Percentiles rank a stretch among this genome's conserved stretches.
phyloP scores from a whole-genome alignment of 2,888 invertebrate species.

The Lepidocyrtinus sp. region DNA sequence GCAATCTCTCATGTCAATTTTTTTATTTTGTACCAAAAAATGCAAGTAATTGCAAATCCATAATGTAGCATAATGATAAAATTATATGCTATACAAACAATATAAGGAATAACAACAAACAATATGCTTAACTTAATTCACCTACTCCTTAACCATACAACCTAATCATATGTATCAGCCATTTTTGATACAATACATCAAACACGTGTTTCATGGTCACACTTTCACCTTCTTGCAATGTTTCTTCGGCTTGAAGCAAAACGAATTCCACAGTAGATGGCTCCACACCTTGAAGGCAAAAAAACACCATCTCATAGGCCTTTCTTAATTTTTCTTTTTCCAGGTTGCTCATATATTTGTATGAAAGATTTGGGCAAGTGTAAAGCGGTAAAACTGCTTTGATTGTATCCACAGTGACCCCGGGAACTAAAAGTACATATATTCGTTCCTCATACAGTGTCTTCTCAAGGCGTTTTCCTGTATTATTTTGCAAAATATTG shows the following conservation, averaged over 20 bases:
- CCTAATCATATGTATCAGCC: too few relatives aligned
- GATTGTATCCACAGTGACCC: not conserved
- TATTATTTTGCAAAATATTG: not conserved
- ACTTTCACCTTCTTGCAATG: not conserved
- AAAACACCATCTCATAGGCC: not conserved
- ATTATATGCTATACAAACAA: too few relatives aligned
- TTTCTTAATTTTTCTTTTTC: not conserved
- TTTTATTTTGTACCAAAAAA: too few relatives aligned
- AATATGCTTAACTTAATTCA: too few relatives aligned
- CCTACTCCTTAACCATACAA: too few relatives aligned
- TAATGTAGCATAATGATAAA: too few relatives aligned
- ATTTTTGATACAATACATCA: not conserved
- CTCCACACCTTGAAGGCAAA: not conserved
- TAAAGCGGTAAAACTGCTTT: not conserved
- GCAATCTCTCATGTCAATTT: too few relatives aligned
- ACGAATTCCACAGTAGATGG: not conserved
- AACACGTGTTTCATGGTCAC: not conserved
- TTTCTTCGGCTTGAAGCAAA: not conserved
- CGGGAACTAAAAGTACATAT: not conserved
- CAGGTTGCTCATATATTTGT: not conserved
- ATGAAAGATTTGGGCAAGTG: not conserved
- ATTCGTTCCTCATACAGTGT: not conserved
- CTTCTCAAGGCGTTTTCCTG: not conserved
- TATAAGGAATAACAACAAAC: too few relatives aligned
- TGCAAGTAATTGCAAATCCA: too few relatives aligned